Evolutionary conservation across 2,113 vertebrate species (phyloP), one percentile per base, ranked within the genome.

Genomic region (Oxyura jamaicensis): DNA sequence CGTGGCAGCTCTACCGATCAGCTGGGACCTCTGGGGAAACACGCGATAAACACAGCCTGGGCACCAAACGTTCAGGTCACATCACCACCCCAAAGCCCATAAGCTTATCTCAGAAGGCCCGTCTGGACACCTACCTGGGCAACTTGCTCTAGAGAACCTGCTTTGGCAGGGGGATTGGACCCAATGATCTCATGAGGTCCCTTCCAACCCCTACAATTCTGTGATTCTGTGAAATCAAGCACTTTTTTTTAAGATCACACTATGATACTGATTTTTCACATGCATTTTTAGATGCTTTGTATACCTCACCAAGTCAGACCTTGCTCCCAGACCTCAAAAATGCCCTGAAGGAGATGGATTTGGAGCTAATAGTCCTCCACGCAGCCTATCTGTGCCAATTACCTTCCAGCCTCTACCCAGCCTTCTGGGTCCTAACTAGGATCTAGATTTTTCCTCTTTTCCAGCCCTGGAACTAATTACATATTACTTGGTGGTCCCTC

Each of bases 1-100:
- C 36, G 1, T 2, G 21, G 12, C 18, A 31, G 2, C n/a, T 8
- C 60, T 23, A 22, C 29, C 3, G 14, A 35, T 8, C 15, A 5
- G 48, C 60, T 21, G 46, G 29, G 41, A 46, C 72, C 36, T 39
- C 22, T 3, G 52, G 7, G 31, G 31, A 36, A 53, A 77, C 29
- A 3, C 21, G 35, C 18, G 2, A 15, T 5, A 42, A 41, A 10
- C 13, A 7, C 39, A 16, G 66, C 1, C 13, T 25, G 4, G 46
- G 17, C n/a, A 35, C 14, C 33, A 12, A 46, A 22, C 2, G 0
- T 9, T 19, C 23, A 2, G 29, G 20, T 52, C 46, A 3, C 46
- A 15, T n/a, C 31, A 15, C 55, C 0, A 4, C 14, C 44, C 33
- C 11, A 42, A 11, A 4, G 36, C 7, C 44, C 39, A 3, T 3